Evolutionary conservation across 1,140 invertebrate species (phyloP).

Genomic region (Latrodectus geometricus): DNA sequence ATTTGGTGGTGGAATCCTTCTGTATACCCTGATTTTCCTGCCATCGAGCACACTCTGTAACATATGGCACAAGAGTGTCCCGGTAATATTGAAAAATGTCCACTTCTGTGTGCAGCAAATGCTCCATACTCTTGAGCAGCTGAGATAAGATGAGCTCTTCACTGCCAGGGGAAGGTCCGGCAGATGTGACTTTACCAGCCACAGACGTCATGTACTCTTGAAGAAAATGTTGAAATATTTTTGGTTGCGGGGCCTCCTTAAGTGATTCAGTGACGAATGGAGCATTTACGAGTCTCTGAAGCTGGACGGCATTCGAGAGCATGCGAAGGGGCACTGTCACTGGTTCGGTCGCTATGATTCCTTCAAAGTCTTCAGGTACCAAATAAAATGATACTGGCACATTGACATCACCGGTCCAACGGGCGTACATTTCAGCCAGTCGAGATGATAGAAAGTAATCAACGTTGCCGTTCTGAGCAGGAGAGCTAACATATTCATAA

Average conservation of each 20-base stretch:
- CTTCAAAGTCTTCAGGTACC: background rate
- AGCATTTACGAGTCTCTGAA: background rate
- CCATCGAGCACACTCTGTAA: background rate
- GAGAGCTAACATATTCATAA: background rate
- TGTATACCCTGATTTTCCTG: background rate
- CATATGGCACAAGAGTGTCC: background rate
- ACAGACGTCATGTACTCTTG: background rate
- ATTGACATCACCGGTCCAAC: background rate
- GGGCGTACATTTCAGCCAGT: conserved; percentile 4
- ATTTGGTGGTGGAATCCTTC: background rate
- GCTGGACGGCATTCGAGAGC: background rate
- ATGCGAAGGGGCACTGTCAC: background rate
- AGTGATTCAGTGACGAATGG: background rate
- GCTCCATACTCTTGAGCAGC: background rate
- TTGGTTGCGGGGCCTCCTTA: too few species aligned
- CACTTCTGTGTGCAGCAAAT: background rate
- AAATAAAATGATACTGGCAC: conserved; percentile 5
- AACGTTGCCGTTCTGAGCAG: background rate
- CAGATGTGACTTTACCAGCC: background rate
- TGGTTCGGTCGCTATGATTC: background rate
- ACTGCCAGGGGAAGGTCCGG: background rate
- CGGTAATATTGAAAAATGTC: conserved; percentile 7
- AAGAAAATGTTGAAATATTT: background rate
- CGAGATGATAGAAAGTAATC: background rate
- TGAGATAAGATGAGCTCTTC: background rate